Base-by-base conservation (phyloP, 2,797 vertebrate species). In the Spinus pinus region DNA sequence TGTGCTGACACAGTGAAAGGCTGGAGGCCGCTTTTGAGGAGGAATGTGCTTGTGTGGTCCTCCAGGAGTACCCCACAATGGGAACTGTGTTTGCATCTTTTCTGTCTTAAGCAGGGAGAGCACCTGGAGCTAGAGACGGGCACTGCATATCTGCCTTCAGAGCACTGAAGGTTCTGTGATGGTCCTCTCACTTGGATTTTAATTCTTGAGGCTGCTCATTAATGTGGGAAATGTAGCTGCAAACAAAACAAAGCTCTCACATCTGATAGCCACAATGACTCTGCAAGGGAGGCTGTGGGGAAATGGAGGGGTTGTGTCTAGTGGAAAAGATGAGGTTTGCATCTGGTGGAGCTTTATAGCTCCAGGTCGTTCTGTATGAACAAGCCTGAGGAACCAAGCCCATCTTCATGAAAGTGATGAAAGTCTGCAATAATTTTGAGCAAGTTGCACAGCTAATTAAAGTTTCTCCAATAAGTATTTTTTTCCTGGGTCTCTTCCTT, bases 1-100 rank as follows among this genome's bases (percentile, higher is more conserved):
- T 93, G 93, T 96, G 95, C 95, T 95, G 95, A 97, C 95, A 88
- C 79, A 95, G 73, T 87, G 85, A 90, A 97, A 94, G 81, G 88
- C 93, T 96, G 78, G 42, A 86, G 96, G 95, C 95, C n/a, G 54
- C 80, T 69, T 88, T 94, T 86, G 94, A 75, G 96, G 88, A 90
- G 65, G 62, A 93, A 91, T 90, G 92, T 86, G 73, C 78, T 90
- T 96, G 85, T 92, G 92, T 96, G 95, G 96, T 96, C 90, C 92
- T 91, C 37, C 58, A 69, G 75, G 60, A 66, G 89, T 69, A 75
- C 54, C 65, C 62, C 8, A 75, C 94, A 94, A 93, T 50, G 73
- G 88, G 91, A 92, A 60, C 49, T 0, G 39, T 62, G 64, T 74
- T 82, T 88, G 46, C 79, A 60, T 73, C 89, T 69, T 77, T 58